Base-by-base conservation (phyloP, 2,888 invertebrate species). In the Plemyria rubiginata region DNA sequence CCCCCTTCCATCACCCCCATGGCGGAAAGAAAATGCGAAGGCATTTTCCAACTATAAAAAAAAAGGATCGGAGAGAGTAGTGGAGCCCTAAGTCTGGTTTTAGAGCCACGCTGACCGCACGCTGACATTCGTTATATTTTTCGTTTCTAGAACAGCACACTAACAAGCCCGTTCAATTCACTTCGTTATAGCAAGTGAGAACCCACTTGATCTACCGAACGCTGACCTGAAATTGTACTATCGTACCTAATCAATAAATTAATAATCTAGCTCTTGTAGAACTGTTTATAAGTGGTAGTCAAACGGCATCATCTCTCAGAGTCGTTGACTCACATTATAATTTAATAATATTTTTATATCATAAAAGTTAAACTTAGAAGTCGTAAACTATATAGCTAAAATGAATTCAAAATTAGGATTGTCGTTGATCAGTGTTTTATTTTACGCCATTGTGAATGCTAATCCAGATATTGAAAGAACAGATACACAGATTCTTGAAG, bases 401-500 rank as follows among this genome's bases (percentile, higher is more conserved):
- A 60, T 60, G 57, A 46, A 36, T 51, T 40, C 61, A n/a, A 57
- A 15, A 16, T 5, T 13, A 7, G 41, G 15, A 7, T 13, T 59
- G 11, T 4, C 32, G 8, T 45, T 59, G 38, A 15, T 41, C 2
- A 32, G 41, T 32, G 22, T 48, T 32, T 36, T 53, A 9, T 36
- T 58, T 22, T 49, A 41, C 11, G 54, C 29, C 3, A 46, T 36
- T 36, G 46, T 45, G 9, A 48, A 40, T 7, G 8, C 4, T 12
- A 16, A 38, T 13, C 32, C 12, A 36, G 54, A 38, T 54, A 43
- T 51, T 8, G n/a, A 54, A 62, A 72, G 66, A 65, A 82, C 84
- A 0, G 72, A 80, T 70, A 58, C 67, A 1, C 78, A 75, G 57
- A 73, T 89, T 62, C 72, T 86, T 45, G 90, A 91, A 71, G 91